phyloP scores from a whole-genome alignment of 2,797 vertebrate species.

The Malacoraja senta region DNA sequence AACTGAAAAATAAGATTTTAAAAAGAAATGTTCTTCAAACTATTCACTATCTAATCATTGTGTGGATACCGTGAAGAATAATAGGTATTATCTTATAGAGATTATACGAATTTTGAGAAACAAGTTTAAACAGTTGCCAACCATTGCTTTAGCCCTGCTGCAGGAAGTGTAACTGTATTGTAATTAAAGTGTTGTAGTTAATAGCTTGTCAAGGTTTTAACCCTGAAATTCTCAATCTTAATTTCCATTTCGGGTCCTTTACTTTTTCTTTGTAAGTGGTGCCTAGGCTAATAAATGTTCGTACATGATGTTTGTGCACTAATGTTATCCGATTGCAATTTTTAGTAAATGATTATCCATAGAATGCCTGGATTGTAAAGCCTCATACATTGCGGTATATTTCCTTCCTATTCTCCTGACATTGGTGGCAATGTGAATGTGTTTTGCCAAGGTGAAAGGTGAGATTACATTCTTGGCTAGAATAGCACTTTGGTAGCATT shows the following conservation, averaged over 20 bases:
- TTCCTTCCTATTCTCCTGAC: neutral
- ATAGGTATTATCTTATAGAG: neutral
- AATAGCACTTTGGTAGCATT: neutral
- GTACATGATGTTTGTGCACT: neutral
- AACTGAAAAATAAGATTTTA: neutral
- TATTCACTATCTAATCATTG: neutral
- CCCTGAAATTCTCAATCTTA: neutral
- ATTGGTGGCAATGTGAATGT: neutral
- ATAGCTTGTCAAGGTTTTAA: neutral
- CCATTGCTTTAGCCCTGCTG: neutral
- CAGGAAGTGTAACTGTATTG: neutral
- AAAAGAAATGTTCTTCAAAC: neutral
- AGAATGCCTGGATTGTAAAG: neutral
- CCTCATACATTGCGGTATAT: neutral
- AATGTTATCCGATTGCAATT: neutral
- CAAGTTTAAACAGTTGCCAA: neutral
- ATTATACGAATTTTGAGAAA: neutral
- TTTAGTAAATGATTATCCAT: neutral
- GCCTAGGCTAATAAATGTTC: neutral
- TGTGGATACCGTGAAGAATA: neutral
- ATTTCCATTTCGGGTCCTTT: neutral
- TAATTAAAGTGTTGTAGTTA: neutral
- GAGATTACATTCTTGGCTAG: neutral
- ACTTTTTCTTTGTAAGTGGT: neutral
- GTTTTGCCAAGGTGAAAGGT: neutral